Evolutionary conservation across 2,797 vertebrate genomes (phyloP).

Genomic region (Chloroceryle inda): DNA sequence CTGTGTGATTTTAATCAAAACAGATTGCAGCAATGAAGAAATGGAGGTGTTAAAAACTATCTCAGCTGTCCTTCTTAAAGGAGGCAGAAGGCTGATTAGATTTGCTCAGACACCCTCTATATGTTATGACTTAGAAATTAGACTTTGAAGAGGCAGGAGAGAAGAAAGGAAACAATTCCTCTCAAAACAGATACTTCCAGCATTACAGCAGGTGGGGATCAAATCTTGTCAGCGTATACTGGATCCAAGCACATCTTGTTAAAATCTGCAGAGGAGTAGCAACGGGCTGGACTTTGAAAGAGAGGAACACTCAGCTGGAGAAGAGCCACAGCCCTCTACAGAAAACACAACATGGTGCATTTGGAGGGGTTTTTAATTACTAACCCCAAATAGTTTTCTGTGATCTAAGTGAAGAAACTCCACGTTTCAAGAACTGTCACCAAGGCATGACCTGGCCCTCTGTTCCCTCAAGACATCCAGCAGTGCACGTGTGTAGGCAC

Average conservation of each 20-base stretch:
- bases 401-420: not conserved
- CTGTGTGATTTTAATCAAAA: conserved; percentile 47
- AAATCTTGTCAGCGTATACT: not conserved
- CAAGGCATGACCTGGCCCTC: fast-evolving
- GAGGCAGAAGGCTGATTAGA: conserved; percentile 61
- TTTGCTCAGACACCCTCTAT: conserved; percentile 21
- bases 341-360: not conserved
- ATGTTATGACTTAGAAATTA: conserved; percentile 51
- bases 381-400: not conserved
- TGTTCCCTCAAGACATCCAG: not conserved
- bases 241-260: not conserved
- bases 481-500: fast-evolving
- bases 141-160: not conserved
- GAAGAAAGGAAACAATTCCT: not conserved
- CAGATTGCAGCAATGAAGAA: conserved; percentile 44
- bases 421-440: not conserved
- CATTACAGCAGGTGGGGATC: not conserved
- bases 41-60: conserved; percentile 23
- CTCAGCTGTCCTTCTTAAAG: conserved; percentile 41
- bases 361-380: not conserved
- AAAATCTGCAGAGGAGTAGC: not conserved
- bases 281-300: not conserved
- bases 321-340: not conserved
- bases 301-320: not conserved
- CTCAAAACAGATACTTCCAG: not conserved